Base-by-base conservation (phyloP, 2,888 invertebrate species). In the Habroteleia sp. region DNA sequence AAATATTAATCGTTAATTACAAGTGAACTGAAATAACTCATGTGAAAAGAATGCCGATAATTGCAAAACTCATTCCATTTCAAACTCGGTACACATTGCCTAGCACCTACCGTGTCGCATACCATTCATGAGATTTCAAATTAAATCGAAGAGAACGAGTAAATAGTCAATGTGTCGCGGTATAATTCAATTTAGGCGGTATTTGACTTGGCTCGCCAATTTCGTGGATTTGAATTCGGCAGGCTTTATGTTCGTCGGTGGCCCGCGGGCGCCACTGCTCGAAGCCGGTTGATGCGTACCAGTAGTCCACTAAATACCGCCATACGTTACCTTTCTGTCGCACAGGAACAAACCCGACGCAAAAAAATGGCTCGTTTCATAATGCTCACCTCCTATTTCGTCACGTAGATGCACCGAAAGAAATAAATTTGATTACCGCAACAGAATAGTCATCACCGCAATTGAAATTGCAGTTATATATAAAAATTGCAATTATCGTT, bases 201-300 rank as follows among this genome's bases (percentile, higher is more conserved):
- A 63, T 74, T 74, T 69, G 69, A 69, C 74, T 74, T 74, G 74
- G 50, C 63, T 63, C 74, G 60, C 50, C 74, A 63, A 68, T 63
- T 74, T 63, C 52, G 63, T 66, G 60, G 68, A 37, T 50, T 56
- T 27, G 58, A 54, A 65, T 75, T 65, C 44, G 60, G 35, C 54
- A 60, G 20, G 75, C 75, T 71, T 75, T 65, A 65, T 71, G 65
- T 74, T 69, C 69, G 58, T 56, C 56, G 50, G 46, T 66, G 62
- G 74, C 74, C 74, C 63, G 52, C 66, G 62, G 60, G 60, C 58
- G 23, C 41, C 39, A 37, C 33, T 25, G 29, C 2, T 37, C 44
- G 52, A 35, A 23, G 52, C 60, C 52, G 48, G 39, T 37, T 39
- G 58, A 65, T 58, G 42, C 44, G 58, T 44, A 35, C 37, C 13